Percentiles rank a stretch among this genome's conserved stretches.
Conservation (phyloP, 2,113 vertebrate genomes). For the Mixornis gularis region DNA sequence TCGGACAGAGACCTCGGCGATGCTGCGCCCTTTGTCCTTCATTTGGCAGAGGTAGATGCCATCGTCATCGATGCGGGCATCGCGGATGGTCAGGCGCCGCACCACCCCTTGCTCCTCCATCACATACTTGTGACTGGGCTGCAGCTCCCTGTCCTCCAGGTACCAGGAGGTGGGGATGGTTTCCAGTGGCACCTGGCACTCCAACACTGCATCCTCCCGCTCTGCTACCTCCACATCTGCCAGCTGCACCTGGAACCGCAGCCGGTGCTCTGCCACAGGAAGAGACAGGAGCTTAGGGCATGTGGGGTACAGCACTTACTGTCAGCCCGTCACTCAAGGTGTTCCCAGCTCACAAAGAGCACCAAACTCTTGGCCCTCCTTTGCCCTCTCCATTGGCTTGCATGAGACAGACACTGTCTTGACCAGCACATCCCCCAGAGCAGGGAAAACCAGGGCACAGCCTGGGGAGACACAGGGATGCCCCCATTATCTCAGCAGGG, state of each 20-base stretch:
- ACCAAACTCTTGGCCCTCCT: neutral
- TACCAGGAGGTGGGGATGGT: constrained; percentile 91
- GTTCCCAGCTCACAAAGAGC: neutral
- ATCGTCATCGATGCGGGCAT: constrained; percentile 87
- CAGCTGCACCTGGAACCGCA: constrained; percentile 87
- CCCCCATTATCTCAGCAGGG: neutral
- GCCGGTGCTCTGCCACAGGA: constrained; percentile 78
- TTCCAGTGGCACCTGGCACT: constrained; percentile 93
- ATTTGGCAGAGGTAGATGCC: constrained; percentile 97
- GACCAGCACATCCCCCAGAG: neutral
- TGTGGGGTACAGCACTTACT: accelerated
- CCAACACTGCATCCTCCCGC: constrained; percentile 85
- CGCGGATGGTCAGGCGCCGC: constrained; percentile 87
- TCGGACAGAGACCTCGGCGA: constrained; percentile 92
- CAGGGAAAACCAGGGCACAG: neutral
- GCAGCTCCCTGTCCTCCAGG: constrained; percentile 89
- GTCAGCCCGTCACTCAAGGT: accelerated
- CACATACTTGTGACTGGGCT: constrained; percentile 91
- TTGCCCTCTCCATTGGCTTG: neutral
- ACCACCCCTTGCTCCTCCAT: constrained; percentile 90
- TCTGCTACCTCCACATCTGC: constrained; percentile 90
- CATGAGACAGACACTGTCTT: accelerated
- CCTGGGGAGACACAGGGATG: neutral
- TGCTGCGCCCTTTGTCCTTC: constrained; percentile 89
- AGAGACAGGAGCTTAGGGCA: neutral